phyloP scores from a whole-genome alignment of 92 coral and sea anemone species.

The Zoanthus sociatus region DNA sequence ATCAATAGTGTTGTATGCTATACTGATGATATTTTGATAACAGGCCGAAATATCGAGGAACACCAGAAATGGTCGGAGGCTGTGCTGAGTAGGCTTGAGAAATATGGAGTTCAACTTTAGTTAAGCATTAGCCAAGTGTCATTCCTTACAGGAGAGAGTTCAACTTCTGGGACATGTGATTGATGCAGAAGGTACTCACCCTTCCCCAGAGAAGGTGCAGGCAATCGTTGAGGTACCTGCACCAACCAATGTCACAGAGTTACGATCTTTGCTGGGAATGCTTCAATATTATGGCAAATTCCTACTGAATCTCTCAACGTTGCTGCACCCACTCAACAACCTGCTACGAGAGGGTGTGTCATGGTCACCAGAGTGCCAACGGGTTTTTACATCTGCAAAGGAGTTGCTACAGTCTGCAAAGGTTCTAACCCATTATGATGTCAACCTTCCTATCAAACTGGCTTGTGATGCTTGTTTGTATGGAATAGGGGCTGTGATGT shows the following conservation, averaged over 20 bases:
- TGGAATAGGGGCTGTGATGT: background rate
- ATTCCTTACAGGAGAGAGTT: background rate
- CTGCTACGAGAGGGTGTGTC: background rate
- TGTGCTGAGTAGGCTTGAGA: background rate
- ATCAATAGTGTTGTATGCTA: conserved; percentile 22
- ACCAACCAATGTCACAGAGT: background rate
- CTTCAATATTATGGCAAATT: background rate
- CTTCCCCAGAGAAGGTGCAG: background rate
- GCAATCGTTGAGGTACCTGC: background rate
- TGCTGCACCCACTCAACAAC: background rate
- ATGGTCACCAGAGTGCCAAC: background rate
- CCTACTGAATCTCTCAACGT: background rate
- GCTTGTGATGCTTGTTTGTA: background rate
- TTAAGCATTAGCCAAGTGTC: conserved; percentile 5
- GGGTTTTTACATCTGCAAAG: background rate
- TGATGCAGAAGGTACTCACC: background rate
- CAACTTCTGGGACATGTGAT: background rate
- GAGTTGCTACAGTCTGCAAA: background rate
- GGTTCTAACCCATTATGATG: background rate
- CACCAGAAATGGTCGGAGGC: background rate
- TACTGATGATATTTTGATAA: background rate
- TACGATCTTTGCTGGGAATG: background rate
- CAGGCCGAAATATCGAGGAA: background rate
- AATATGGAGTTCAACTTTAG: too few relatives aligned
- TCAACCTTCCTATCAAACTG: background rate